Evolutionary conservation across 2,113 vertebrate species (phyloP), one percentile per base, ranked within the genome.

Genomic region (Glaucomys volans): DNA sequence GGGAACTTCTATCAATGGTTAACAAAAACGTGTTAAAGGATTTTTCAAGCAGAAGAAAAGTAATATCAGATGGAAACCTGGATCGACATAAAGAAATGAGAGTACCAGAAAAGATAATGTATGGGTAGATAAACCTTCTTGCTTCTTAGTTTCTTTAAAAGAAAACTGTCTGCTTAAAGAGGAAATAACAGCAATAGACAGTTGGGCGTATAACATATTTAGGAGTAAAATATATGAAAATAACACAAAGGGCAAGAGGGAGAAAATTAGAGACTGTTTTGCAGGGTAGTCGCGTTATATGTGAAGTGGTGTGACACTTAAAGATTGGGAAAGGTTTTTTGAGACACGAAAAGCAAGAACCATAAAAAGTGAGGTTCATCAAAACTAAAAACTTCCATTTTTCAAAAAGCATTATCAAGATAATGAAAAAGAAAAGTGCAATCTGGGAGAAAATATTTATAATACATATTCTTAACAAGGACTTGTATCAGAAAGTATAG

Each of bases 11-110:
- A 12, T 54, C 4, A 42, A 90, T 24, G 20, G 35, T 80, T 80
- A n/a, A 80, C 37, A 57, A 44, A 79, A 54, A 91, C 81, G 80
- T n/a, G 52, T 72, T 42, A 72, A 85, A 80, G 50, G 40, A 79
- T 47, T 85, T 85, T 40, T 37, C 40, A 79, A 57, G 52, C 42
- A 62, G 32, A 95, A 91, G 52, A 47, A 94, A 91, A 85, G 47
- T 50, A 47, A 42, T 24, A 80, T n/a, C 62, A 77, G 72, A 90
- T 62, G 32, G 52, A 84, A 84, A 90, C 26, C 79, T 69, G 50
- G 28, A 52, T 86, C 64, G 86, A 62, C 42, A 80, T 44, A 95
- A 80, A 86, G 42, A 32, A 91, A 81, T 44, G 30, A 87, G 52
- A 54, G 44, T 11, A 24, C 5, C 44, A 95, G n/a, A 71, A 79